These are phyloP conservation scores for Porphyrio hochstetteri DNA, from an alignment of 2,113 vertebrate species.

Conservation along the genomic window DNA sequence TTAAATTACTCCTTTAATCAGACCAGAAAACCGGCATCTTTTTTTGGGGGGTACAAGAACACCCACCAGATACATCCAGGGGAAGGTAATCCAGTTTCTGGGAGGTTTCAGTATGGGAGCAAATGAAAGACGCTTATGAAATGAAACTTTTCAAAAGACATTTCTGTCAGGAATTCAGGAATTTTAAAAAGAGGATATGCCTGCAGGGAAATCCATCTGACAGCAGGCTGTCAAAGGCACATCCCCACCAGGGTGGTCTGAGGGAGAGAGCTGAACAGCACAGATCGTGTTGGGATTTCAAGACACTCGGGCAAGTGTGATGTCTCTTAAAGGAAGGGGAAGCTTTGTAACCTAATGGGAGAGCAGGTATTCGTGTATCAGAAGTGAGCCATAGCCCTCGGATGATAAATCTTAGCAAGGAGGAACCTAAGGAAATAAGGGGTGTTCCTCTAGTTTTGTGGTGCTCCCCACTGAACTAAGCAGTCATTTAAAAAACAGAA, in stretches of 20 bases:
- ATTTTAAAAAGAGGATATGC: slow-evolving; percentile 66
- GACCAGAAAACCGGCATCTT: neutral
- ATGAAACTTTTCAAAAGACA: slow-evolving; percentile 56
- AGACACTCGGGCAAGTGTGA: neutral
- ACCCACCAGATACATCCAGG: neutral
- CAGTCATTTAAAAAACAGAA: neutral
- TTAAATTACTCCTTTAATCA: slow-evolving; percentile 48
- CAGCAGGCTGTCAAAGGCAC: slow-evolving; percentile 69
- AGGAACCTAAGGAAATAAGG: neutral
- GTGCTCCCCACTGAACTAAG: neutral
- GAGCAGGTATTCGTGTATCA: neutral
- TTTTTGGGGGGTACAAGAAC: neutral
- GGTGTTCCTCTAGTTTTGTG: neutral
- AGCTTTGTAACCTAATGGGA: neutral
- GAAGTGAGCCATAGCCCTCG: neutral
- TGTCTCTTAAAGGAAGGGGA: slow-evolving; percentile 15
- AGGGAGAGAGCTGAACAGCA: neutral
- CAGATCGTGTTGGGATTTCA: slow-evolving; percentile 41
- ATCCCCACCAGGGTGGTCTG: slow-evolving; percentile 49
- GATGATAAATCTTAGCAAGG: neutral
- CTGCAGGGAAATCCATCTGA: slow-evolving; percentile 69
- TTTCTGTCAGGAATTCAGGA: slow-evolving; percentile 66
- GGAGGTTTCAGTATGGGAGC: neutral
- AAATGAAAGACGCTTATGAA: slow-evolving; percentile 50
- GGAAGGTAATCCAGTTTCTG: slow-evolving; percentile 41